Conservation (phyloP, 2,888 invertebrate species). For the Orchesellides sinensis region DNA sequence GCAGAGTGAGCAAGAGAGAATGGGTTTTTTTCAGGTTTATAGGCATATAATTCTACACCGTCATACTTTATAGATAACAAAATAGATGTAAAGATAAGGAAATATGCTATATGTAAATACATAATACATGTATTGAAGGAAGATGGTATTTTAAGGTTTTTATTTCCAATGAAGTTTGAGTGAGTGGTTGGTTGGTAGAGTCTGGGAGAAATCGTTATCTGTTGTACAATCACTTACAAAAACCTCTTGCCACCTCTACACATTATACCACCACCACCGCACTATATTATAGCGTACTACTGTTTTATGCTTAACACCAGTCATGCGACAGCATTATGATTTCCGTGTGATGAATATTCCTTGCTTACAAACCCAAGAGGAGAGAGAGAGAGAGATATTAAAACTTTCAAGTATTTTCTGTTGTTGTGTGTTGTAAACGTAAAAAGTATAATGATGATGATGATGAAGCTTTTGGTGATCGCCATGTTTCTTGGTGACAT, state of each 20-base stretch:
- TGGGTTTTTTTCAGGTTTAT: too few species aligned
- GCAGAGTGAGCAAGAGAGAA: too few species aligned
- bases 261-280: neutral
- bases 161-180: constrained; percentile 3
- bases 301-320: constrained; percentile 20
- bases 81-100: too few species aligned
- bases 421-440: constrained; percentile 21
- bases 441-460: constrained; percentile 50
- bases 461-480: constrained; percentile 39
- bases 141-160: constrained; percentile 34
- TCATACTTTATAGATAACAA: neutral
- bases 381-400: too few species aligned
- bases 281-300: neutral
- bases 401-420: constrained; percentile 24
- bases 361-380: constrained; percentile 23
- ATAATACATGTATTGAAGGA: neutral
- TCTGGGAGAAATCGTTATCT: constrained; percentile 52
- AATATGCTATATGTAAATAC: too few species aligned
- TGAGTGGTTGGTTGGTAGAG: constrained; percentile 6
- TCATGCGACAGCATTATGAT: constrained; percentile 62
- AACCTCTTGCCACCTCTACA: too few species aligned
- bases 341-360: constrained; percentile 62
- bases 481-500: constrained; percentile 60
- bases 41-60: too few species aligned
- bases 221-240: constrained; percentile 41